Conservation (phyloP, 2,888 invertebrate genomes). For the Agrotis puta region DNA sequence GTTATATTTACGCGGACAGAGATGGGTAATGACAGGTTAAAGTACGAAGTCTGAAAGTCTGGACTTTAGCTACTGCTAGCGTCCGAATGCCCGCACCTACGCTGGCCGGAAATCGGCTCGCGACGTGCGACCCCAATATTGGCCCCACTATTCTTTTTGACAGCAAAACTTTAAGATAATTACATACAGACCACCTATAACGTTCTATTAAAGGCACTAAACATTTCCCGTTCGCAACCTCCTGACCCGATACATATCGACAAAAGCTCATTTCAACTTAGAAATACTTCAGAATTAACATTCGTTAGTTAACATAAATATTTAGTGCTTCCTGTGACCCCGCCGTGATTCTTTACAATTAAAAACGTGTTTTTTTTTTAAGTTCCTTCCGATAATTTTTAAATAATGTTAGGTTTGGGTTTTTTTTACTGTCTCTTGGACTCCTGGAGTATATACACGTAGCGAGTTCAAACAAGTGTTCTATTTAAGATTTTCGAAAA, state of each 20-base stretch:
- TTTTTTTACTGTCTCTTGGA: slow-evolving; percentile 12
- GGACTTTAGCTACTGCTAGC: too few relatives aligned
- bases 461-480: too few relatives aligned
- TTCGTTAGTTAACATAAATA: slow-evolving; percentile 64
- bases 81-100: too few relatives aligned
- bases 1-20: too few relatives aligned
- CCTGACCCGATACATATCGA: slow-evolving; percentile 43
- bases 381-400: slow-evolving; percentile 7
- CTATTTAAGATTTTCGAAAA: too few relatives aligned
- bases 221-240: slow-evolving; percentile 40
- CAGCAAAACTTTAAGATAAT: background rate
- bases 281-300: slow-evolving; percentile 51
- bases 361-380: slow-evolving; percentile 32
- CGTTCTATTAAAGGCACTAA: slow-evolving; percentile 27
- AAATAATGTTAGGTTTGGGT: background rate
- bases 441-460: too few relatives aligned
- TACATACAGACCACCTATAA: background rate
- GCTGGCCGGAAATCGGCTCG: too few relatives aligned
- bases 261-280: slow-evolving; percentile 24
- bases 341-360: slow-evolving; percentile 53
- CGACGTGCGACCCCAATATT: too few relatives aligned
- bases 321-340: slow-evolving; percentile 66
- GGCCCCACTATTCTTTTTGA: too few relatives aligned
- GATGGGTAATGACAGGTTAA: too few relatives aligned
- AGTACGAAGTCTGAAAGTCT: too few relatives aligned